Base-by-base conservation (phyloP, 2,113 vertebrate species). In the Platycercus adscitus region DNA sequence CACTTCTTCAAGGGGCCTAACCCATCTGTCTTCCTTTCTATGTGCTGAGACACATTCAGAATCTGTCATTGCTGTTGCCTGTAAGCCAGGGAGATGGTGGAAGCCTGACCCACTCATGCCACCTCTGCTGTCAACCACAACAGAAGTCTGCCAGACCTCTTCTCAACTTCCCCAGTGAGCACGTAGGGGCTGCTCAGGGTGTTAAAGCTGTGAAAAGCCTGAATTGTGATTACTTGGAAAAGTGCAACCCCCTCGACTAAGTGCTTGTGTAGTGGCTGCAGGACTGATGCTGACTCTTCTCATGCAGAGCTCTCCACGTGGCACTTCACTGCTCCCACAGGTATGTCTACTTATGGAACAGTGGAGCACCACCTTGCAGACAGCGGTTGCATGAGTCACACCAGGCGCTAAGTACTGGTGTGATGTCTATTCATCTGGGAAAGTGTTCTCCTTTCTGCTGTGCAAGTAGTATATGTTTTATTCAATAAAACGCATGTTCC, bases 401-500 rank as follows among this genome's bases (percentile, higher is more conserved):
- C 5, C 7, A 64, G 72, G 86, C 56, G 84, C 33, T 28, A 24
- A 93, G 81, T 14, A 44, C 58, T 58, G 91, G 33, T 50, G 68
- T 26, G 68, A 44, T 53, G 71, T 44, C 79, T 91, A 2, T 1
- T 83, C 90, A 71, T 12, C 76, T 63, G 76, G 85, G 76, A 14
- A 83, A 78, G 66, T 4, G 20, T 50, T 71, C 82, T 44, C 71
- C 75, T n/a, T 58, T 70, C 88, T 90, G 79, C 92, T 47, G 39
- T 41, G 58, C 79, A 52, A 94, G 82, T 53, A 83, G 68, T 58
- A 31, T 35, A 47, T 66, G 73, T 84, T 93, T 93, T 76, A 93
- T 85, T 64, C 52, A 87, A 75, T 41, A 81, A 91, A 91, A 81
- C 21, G 18, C 60, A 47, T 37, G 86, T 29, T 95, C 81, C 82